A percentile compares a stretch with the other conserved stretches of the same genome.
These are phyloP conservation scores for Oenanthe melanoleuca DNA, from an alignment of 2,113 vertebrate genomes.

Conservation along the genomic window DNA sequence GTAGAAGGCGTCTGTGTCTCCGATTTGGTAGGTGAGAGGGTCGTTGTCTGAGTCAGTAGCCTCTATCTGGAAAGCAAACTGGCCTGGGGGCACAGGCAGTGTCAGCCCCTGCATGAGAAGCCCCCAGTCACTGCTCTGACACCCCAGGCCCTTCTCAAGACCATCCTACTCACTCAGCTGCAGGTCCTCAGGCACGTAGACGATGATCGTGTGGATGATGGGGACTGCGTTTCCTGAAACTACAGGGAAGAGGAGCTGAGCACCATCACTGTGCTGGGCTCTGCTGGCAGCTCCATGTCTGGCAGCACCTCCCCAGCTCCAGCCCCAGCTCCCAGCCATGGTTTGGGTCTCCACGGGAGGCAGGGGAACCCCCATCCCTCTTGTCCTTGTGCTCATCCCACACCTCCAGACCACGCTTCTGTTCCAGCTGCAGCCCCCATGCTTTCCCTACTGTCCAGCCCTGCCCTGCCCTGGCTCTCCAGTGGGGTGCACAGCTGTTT, in stretches of 20 bases:
- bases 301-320: neutral
- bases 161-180: neutral
- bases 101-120: fast-evolving
- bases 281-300: fast-evolving
- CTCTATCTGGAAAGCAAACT: neutral
- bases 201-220: neutral
- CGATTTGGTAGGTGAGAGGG: conserved; percentile 6
- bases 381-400: neutral
- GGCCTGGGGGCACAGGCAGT: neutral
- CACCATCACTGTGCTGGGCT: fast-evolving
- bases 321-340: fast-evolving
- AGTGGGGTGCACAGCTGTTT: neutral
- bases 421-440: neutral
- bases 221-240: conserved; percentile 53
- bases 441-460: neutral
- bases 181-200: conserved; percentile 16
- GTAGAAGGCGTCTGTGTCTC: neutral
- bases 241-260: neutral
- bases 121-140: fast-evolving
- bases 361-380: neutral
- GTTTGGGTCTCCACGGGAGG: neutral
- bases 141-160: fast-evolving
- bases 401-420: fast-evolving
- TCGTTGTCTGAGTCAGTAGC: conserved; percentile 4
- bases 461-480: neutral